phyloP scores from a whole-genome alignment of 1,140 invertebrate species.

The Apocrypta bakeri region DNA sequence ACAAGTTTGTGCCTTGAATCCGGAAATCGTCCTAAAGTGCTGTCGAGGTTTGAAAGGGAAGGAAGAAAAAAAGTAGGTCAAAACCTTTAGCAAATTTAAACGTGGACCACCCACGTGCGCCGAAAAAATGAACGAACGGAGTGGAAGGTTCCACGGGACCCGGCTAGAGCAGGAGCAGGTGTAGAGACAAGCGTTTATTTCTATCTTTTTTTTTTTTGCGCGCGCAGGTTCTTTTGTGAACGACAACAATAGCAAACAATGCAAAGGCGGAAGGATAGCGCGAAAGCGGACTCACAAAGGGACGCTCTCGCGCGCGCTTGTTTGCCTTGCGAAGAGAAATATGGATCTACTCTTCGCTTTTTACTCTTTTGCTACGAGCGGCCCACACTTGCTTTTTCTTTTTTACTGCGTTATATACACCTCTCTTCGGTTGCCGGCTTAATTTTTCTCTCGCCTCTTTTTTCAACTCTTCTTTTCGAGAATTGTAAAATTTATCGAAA shows the following conservation, averaged over 20 bases:
- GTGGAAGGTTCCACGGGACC: no score
- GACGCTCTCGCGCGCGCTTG: conserved; percentile 5
- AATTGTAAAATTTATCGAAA: not conserved
- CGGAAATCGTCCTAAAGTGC: not conserved
- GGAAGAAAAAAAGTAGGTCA: conserved; percentile 16
- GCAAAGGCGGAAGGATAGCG: conserved; percentile 3
- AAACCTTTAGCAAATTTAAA: not conserved
- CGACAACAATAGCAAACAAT: conserved; percentile 55
- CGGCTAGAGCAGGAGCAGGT: not conserved
- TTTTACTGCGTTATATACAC: conserved; percentile 3
- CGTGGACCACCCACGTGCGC: not conserved
- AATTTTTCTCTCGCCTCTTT: not conserved
- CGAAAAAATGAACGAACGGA: not conserved
- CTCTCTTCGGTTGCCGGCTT: not conserved
- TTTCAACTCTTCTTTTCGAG: not conserved
- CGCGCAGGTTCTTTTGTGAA: conserved; percentile 49
- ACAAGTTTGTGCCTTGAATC: not conserved
- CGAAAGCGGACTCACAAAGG: not conserved
- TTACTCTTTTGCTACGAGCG: conserved; percentile 39
- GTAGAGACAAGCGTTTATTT: conserved; percentile 20
- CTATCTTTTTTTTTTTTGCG: not conserved
- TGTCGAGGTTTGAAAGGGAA: not conserved
- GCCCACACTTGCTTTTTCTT: not conserved
- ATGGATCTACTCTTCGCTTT: conserved; percentile 52
- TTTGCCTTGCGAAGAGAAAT: conserved; percentile 55